A percentile compares a stretch with the other conserved stretches of the same genome.
Conservation (phyloP, 1,140 invertebrate species). For the Anadara kagoshimensis region DNA sequence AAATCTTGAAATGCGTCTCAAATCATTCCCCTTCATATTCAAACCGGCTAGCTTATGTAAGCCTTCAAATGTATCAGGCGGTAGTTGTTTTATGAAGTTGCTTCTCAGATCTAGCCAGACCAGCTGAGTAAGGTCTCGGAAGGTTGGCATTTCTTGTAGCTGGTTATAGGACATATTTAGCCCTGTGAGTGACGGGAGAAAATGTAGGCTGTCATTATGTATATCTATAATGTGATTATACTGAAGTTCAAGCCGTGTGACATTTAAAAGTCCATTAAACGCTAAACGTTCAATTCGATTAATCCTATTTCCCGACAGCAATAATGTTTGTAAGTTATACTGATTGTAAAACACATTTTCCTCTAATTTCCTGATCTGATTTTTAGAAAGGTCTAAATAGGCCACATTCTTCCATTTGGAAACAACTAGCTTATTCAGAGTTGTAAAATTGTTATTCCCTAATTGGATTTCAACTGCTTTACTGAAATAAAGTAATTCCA, state of each 20-base stretch:
- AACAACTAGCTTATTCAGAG: neutral
- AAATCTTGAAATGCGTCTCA: conserved; percentile 17
- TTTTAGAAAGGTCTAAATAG: conserved; percentile 18
- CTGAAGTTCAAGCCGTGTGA: conserved; percentile 15
- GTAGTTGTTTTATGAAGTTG: conserved; percentile 29
- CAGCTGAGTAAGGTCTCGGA: conserved; percentile 16
- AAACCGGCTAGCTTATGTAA: conserved; percentile 32
- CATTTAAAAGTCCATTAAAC: conserved; percentile 19
- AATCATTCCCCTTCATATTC: conserved; percentile 36
- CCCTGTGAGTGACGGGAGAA: neutral
- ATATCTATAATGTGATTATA: conserved; percentile 4
- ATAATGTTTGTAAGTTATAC: neutral
- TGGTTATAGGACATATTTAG: conserved; percentile 4
- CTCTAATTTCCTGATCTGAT: conserved; percentile 3
- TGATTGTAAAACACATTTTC: conserved; percentile 5
- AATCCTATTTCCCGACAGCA: conserved; percentile 14
- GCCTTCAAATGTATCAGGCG: conserved; percentile 23
- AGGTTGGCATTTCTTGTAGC: conserved; percentile 9
- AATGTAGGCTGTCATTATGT: neutral
- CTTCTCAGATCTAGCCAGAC: conserved; percentile 28
- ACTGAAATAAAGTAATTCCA: neutral
- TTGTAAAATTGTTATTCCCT: conserved; percentile 13
- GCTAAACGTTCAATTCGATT: neutral
- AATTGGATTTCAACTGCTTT: conserved; percentile 26
- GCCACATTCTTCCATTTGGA: neutral